A percentile compares a stretch with the other conserved stretches of the same genome.
Conservation (phyloP, 2,888 invertebrate species). For the Hyppa rectilinea region DNA sequence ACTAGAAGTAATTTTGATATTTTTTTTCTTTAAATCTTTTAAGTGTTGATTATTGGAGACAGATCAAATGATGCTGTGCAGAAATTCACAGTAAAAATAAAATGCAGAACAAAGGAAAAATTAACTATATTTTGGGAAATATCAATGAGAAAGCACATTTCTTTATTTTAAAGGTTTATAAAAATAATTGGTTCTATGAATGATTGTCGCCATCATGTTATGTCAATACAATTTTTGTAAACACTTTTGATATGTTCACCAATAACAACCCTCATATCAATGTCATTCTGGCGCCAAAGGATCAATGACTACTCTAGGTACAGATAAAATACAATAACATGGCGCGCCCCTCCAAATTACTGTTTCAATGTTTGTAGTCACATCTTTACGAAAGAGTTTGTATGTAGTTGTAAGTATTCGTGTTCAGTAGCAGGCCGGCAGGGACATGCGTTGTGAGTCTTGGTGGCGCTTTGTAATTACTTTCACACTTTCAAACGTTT, state of each 20-base stretch:
- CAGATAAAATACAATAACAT: no score
- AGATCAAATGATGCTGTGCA: neutral
- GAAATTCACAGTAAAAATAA: neutral
- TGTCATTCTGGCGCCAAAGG: neutral
- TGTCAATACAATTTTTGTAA: neutral
- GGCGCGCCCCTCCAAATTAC: no score
- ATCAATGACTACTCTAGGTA: no score
- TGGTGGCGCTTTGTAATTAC: no score
- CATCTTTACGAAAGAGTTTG: no score
- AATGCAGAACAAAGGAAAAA: neutral
- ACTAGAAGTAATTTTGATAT: neutral
- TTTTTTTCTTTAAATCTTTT: neutral
- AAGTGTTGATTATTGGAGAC: neutral
- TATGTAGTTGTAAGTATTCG: no score
- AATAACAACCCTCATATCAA: neutral
- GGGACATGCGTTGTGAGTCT: no score
- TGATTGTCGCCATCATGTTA: neutral
- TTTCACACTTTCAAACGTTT: no score
- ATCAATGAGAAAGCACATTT: neutral
- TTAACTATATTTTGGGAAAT: slow-evolving; percentile 2
- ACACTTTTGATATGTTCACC: neutral
- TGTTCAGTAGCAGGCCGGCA: no score
- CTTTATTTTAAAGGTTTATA: neutral
- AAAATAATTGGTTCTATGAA: no score
- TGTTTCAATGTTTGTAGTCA: no score